Evolutionary conservation across 2,113 vertebrate genomes (phyloP).

Genomic region (Paratilapia polleni): DNA sequence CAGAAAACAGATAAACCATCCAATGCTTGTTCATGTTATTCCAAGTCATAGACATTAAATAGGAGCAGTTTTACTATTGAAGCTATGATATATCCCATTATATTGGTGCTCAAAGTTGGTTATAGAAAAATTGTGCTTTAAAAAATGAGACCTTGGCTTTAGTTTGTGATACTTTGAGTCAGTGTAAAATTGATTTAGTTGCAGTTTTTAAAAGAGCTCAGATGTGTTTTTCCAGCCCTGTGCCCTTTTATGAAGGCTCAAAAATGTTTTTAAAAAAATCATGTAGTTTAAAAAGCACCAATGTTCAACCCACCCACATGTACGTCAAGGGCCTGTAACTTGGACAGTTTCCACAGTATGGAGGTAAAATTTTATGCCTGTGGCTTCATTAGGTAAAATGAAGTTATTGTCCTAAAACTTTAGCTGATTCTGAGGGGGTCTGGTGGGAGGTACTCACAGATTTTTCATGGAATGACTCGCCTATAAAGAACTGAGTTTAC

Average conservation of each 20-base stretch:
- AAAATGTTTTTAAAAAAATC: not conserved
- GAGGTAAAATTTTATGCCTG: not conserved
- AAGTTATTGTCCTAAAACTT: not conserved
- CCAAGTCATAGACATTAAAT: not conserved
- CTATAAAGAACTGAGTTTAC: not conserved
- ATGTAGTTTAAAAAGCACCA: too few species aligned
- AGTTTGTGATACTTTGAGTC: not conserved
- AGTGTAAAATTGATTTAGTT: not conserved
- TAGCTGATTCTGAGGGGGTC: too few species aligned
- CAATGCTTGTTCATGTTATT: not conserved
- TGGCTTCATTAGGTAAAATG: not conserved
- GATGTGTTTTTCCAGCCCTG: accelerated
- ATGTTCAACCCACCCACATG: not conserved
- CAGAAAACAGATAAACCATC: too few species aligned
- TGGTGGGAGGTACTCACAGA: too few species aligned
- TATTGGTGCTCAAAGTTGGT: not conserved
- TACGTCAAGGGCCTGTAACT: accelerated
- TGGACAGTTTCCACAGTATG: not conserved
- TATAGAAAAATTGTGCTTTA: not conserved
- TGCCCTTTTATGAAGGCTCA: not conserved
- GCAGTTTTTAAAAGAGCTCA: not conserved
- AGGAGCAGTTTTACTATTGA: not conserved
- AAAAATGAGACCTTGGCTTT: not conserved
- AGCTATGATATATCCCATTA: not conserved
- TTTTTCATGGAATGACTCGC: too few species aligned